Conservation (phyloP, 2,888 invertebrate species). For the Limnephilus lunatus region DNA sequence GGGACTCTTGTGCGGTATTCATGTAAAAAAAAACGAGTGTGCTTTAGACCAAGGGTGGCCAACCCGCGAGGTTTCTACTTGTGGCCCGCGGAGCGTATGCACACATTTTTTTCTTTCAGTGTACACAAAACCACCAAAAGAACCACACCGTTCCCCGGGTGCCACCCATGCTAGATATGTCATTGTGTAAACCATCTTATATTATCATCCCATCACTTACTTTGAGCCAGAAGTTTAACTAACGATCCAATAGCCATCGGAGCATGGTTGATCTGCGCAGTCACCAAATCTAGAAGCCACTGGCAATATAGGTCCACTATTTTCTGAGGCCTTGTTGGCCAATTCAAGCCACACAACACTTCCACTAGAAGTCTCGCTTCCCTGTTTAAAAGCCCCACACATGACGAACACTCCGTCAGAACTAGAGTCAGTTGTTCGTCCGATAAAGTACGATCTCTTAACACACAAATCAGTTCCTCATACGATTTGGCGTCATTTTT, state of each 20-base stretch:
- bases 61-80: no score
- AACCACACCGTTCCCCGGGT: no score
- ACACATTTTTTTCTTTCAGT: no score
- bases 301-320: constrained; percentile 71
- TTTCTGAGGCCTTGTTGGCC: constrained; percentile 71
- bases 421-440: constrained; percentile 74
- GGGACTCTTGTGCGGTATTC: no score
- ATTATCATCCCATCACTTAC: constrained; percentile 68
- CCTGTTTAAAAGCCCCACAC: constrained; percentile 72
- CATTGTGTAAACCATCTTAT: neutral
- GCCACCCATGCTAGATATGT: no score
- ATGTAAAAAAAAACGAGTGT: no score
- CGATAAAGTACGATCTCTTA: constrained; percentile 72
- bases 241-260: constrained; percentile 71
- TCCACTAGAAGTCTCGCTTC: constrained; percentile 73
- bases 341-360: constrained; percentile 72
- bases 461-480: constrained; percentile 74
- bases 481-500: constrained; percentile 73
- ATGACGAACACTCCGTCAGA: constrained; percentile 73
- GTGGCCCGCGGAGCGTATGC: no score
- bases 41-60: no score
- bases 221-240: constrained; percentile 72
- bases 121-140: no score
- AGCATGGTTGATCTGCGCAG: constrained; percentile 75
- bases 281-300: constrained; percentile 73